Conservation (phyloP, 2,797 vertebrate species). For the Poeciliopsis infans region DNA sequence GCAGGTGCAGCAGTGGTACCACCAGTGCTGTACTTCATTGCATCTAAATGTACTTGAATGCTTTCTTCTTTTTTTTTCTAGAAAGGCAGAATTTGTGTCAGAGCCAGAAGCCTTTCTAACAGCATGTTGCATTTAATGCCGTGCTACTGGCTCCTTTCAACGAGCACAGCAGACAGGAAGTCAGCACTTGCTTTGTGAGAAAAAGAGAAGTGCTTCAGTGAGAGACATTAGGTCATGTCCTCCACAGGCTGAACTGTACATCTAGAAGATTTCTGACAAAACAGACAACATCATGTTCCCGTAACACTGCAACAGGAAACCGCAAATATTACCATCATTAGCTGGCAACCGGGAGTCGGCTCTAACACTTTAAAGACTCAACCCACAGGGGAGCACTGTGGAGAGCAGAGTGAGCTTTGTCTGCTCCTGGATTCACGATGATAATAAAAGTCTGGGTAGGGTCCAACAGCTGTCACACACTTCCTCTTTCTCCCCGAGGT, state of each 20-base stretch:
- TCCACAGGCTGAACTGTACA: constrained; percentile 17
- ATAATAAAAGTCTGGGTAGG: constrained; percentile 9
- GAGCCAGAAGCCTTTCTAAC: constrained; percentile 2
- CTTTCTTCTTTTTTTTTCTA: not conserved
- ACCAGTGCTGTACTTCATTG: not conserved
- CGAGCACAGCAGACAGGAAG: constrained; percentile 54
- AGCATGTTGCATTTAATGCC: constrained; percentile 37
- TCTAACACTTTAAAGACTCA: constrained; percentile 31
- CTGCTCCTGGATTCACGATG: constrained; percentile 7
- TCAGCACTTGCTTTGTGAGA: constrained; percentile 28
- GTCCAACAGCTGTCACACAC: constrained; percentile 31
- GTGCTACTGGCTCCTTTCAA: constrained; percentile 16
- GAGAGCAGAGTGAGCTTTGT: constrained; percentile 4
- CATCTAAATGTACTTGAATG: not conserved
- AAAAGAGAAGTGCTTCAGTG: constrained; percentile 32
- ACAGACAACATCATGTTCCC: constrained; percentile 42
- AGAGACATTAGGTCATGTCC: constrained; percentile 54
- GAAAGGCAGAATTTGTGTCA: constrained; percentile 1
- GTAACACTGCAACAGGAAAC: constrained; percentile 43
- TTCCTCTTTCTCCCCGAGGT: constrained; percentile 24
- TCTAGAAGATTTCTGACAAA: constrained; percentile 38
- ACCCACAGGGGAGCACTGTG: constrained; percentile 17
- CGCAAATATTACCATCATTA: constrained; percentile 52
- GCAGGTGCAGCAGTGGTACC: not conserved
- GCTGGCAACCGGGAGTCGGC: constrained; percentile 35